Percentiles rank a stretch among this genome's conserved stretches.
Conservation (phyloP, 1,140 invertebrate genomes). For the Pseudomyrmex cubaensis region DNA sequence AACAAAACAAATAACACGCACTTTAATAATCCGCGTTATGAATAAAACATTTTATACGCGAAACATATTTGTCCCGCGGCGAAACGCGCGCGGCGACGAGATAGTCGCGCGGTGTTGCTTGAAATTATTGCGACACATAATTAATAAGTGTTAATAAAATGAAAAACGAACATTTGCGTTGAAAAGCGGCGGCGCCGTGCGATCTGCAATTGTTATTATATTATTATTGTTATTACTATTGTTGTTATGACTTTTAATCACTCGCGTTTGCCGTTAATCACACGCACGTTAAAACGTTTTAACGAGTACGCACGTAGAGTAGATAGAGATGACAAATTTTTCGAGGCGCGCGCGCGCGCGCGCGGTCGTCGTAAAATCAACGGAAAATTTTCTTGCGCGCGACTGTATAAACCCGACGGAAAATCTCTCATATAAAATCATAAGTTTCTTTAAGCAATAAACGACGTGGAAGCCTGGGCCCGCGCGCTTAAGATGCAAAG, state of each 20-base stretch:
- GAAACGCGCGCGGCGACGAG: neutral
- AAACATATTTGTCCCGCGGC: neutral
- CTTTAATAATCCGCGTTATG: slow-evolving; percentile 1
- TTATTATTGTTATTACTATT: no score
- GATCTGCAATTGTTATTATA: neutral
- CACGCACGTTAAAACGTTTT: neutral
- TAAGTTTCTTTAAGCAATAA: slow-evolving; percentile 33
- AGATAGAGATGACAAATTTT: no score
- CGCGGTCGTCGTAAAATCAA: neutral
- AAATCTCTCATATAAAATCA: slow-evolving; percentile 43
- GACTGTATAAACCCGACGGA: neutral
- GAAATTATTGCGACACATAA: neutral
- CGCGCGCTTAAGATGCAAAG: slow-evolving; percentile 40
- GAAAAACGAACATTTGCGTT: neutral
- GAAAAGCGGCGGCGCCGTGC: neutral
- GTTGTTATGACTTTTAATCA: neutral
- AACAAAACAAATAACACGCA: neutral
- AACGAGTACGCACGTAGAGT: no score
- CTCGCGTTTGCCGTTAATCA: slow-evolving; percentile 10
- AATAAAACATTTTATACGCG: slow-evolving; percentile 21
- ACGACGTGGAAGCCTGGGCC: neutral
- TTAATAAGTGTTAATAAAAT: neutral
- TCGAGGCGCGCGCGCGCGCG: no score
- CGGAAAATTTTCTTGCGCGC: neutral
- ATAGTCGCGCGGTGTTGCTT: neutral